Evolutionary conservation across 37 sponge, comb jelly and placozoan genomes (phyloP).

Genomic region (Chondrilla cf. caribensis): DNA sequence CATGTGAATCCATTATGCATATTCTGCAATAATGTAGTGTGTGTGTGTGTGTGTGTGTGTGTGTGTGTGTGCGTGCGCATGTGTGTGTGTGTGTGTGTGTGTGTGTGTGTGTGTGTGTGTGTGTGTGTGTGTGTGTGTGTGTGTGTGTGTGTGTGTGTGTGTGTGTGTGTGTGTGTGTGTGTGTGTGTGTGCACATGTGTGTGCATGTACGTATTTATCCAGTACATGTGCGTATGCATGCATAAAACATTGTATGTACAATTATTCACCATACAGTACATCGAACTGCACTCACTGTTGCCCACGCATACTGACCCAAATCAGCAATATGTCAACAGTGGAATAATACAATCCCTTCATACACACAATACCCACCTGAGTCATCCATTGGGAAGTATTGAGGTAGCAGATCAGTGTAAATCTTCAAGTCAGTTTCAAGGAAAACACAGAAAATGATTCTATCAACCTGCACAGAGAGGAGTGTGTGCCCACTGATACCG

Average conservation of each 20-base stretch:
- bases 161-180: conserved; percentile 24
- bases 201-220: neutral
- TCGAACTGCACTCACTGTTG: too few relatives aligned
- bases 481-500: too few relatives aligned
- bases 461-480: conserved; percentile 81
- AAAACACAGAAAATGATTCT: conserved; percentile 90
- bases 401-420: conserved; percentile 58
- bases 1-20: too few relatives aligned
- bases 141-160: neutral
- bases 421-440: conserved; percentile 53
- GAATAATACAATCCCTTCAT: too few relatives aligned
- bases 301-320: too few relatives aligned
- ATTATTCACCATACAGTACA: too few relatives aligned
- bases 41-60: conserved; percentile 23
- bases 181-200: neutral
- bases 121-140: neutral
- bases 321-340: too few relatives aligned
- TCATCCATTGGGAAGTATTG: conserved; percentile 62
- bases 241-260: too few relatives aligned
- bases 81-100: neutral
- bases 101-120: conserved; percentile 16
- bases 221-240: too few relatives aligned
- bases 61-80: conserved; percentile 2
- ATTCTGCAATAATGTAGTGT: too few relatives aligned
- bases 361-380: too few relatives aligned